These are phyloP conservation scores for Cinclus mexicanus DNA, from an alignment of 2,113 vertebrate species.

Conservation along the genomic window DNA sequence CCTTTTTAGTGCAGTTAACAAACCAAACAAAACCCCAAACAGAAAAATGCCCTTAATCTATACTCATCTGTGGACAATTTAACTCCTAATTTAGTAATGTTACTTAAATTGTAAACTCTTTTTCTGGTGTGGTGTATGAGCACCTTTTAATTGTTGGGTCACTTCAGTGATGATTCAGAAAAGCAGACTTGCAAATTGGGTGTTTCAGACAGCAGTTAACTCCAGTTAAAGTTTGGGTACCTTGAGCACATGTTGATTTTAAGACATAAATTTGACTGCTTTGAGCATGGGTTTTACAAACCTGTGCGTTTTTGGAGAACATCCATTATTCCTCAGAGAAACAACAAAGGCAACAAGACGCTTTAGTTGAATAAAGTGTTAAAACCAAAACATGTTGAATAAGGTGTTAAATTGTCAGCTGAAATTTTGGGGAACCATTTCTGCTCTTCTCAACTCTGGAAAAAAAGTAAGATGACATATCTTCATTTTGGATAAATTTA, in stretches of 20 bases:
- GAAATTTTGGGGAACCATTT: background rate
- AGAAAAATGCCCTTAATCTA: background rate
- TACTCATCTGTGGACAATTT: background rate
- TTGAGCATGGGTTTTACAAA: background rate
- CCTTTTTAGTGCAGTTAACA: background rate
- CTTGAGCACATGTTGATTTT: background rate
- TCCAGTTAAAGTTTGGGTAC: background rate
- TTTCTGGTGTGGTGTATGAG: background rate
- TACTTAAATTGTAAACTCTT: background rate
- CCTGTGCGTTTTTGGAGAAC: background rate
- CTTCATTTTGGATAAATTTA: constrained; percentile 58
- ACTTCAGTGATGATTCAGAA: background rate
- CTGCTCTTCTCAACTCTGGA: background rate
- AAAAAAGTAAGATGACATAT: background rate
- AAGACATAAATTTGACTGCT: background rate
- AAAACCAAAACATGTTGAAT: background rate
- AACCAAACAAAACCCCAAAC: background rate
- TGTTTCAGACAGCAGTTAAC: background rate
- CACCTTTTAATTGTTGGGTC: background rate
- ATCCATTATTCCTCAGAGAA: background rate
- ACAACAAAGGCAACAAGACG: background rate
- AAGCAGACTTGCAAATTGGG: background rate
- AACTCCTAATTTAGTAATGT: background rate
- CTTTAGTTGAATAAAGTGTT: background rate
- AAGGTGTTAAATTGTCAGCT: background rate